Evolutionary conservation across 1,140 invertebrate species (phyloP).

Genomic region (Rhopalosiphum padi): DNA sequence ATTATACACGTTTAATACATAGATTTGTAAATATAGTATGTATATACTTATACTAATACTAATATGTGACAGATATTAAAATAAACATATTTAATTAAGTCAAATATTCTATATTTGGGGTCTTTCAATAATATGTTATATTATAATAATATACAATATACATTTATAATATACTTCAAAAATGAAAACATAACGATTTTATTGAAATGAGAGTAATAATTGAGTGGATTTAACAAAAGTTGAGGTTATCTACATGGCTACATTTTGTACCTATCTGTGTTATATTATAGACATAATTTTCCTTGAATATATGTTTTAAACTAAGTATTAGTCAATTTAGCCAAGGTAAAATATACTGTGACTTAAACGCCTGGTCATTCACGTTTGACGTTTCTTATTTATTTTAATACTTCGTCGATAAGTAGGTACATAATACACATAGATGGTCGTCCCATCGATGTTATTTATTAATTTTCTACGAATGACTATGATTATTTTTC

Average conservation of each 20-base stretch:
- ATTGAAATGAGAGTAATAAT: not conserved
- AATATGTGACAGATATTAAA: not conserved
- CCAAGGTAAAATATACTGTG: not conserved
- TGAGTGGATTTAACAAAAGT: not conserved
- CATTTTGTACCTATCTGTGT: not conserved
- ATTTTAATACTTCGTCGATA: not conserved
- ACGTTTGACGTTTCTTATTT: not conserved
- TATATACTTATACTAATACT: too few relatives aligned
- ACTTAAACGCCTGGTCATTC: conserved; percentile 14
- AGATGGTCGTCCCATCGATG: not conserved
- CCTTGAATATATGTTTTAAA: not conserved
- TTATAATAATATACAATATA: too few relatives aligned
- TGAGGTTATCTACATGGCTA: not conserved
- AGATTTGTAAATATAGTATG: not conserved
- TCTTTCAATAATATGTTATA: too few relatives aligned
- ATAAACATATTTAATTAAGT: not conserved
- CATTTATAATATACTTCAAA: not conserved
- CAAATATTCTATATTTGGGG: not conserved
- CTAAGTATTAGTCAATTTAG: not conserved
- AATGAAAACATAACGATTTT: not conserved
- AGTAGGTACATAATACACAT: not conserved
- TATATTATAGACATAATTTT: not conserved
- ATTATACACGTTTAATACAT: not conserved
- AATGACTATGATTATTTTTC: not conserved
- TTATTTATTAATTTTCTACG: not conserved